These are phyloP conservation scores for Acromyrmex heyeri DNA, from an alignment of 1,140 invertebrate genomes.

Conservation along the genomic window DNA sequence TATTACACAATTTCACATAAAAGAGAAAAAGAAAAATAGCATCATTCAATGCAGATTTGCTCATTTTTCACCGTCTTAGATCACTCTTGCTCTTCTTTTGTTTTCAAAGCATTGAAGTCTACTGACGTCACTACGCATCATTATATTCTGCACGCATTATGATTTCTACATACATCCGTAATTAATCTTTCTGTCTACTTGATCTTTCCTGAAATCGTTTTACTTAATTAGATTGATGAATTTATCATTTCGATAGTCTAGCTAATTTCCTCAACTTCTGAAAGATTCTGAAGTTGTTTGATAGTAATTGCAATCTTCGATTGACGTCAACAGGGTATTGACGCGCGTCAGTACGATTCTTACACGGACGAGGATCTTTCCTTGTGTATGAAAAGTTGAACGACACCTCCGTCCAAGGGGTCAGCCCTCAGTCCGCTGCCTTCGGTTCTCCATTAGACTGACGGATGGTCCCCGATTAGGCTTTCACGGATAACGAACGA, in stretches of 20 bases:
- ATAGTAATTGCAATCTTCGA: not conserved
- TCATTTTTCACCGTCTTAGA: not conserved
- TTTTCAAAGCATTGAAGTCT: not conserved
- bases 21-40: not conserved
- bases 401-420: conserved; percentile 49
- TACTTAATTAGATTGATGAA: not conserved
- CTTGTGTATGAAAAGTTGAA: conserved; percentile 57
- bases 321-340: conserved; percentile 7
- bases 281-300: not conserved
- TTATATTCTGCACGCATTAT: not conserved
- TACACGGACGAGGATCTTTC: conserved; percentile 35
- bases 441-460: conserved; percentile 75
- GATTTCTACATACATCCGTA: not conserved
- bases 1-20: not conserved
- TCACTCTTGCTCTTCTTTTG: not conserved
- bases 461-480: conserved; percentile 73
- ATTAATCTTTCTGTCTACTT: conserved; percentile 1
- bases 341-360: not conserved
- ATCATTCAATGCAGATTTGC: not conserved
- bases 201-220: not conserved
- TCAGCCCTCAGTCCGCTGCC: conserved; percentile 48
- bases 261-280: not conserved
- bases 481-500: conserved; percentile 70
- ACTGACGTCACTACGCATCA: not conserved
- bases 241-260: not conserved